Evolutionary conservation across 2,113 vertebrate genomes (phyloP), one percentile per base, ranked within the genome.

Genomic region (Hemiprocne comata): DNA sequence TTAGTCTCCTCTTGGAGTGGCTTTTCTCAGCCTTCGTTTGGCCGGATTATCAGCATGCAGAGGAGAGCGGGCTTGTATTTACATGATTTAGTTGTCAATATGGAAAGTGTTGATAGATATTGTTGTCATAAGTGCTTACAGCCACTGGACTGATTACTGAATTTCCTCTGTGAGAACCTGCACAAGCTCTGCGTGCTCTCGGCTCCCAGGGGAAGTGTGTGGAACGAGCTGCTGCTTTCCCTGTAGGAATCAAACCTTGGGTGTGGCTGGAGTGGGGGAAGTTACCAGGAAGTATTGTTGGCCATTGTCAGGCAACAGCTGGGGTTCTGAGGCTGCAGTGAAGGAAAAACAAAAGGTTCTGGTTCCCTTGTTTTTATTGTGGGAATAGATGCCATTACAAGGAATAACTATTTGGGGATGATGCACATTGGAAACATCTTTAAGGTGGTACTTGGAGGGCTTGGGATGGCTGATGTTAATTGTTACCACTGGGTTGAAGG

Each of bases 61-160:
- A 66, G 85, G 75, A 81, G 93, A 85, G 74, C 76, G 74, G 88
- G 21, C 89, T 92, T 7, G 62, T 91, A 80, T 94, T 97, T 97
- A 90, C 88, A 84, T 95, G 96, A 81, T 95, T 95, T 95, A 74
- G 80, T 87, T 97, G 91, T 93, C 93, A 97, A 95, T 93, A 65
- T 25, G 38, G 73, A 46, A 79, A 87, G 78, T 55, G 91, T 95
- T 92, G 87, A 95, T 97, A 75, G 75, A 83, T 89, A 93, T 70
- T 97, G 97, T 96, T 96, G 85, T 95, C 96, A 80, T 57, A 90
- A 93, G 94, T 57, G 53, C 81, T 96, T 95, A 79, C 86, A 71
- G 92, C 86, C 91, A 11, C 73, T 66, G 93, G 72, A 79, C 85
- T 87, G 84, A 89, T 87, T 72, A 33, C 66, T 91, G 76, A 25